Evolutionary conservation across 1,140 invertebrate genomes (phyloP).

Genomic region (Drosophila setifemur): DNA sequence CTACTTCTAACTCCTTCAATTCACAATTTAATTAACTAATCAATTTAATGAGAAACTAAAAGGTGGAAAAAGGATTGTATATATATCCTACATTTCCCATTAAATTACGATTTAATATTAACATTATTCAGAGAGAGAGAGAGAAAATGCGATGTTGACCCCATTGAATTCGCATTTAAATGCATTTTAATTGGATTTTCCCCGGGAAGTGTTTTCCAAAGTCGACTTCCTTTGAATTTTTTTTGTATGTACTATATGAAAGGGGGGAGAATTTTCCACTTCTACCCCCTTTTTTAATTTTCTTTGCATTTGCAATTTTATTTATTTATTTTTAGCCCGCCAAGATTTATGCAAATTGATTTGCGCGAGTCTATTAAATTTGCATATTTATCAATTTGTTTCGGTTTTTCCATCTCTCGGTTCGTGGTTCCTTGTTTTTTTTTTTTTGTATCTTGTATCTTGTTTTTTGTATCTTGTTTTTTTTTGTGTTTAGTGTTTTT

Average conservation of each 20-base stretch:
- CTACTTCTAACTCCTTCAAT: too few relatives aligned
- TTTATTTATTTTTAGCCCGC: slow-evolving; percentile 63
- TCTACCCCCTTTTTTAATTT: slow-evolving; percentile 10
- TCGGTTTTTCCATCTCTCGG: slow-evolving; percentile 28
- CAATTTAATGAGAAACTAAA: too few relatives aligned
- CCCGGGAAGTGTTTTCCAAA: background rate
- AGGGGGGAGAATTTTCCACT: too few relatives aligned
- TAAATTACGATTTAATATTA: too few relatives aligned
- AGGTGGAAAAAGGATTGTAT: too few relatives aligned
- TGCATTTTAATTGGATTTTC: background rate
- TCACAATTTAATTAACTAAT: too few relatives aligned
- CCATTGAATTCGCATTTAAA: too few relatives aligned
- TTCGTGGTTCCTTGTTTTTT: slow-evolving; percentile 18
- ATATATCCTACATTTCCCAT: too few relatives aligned
- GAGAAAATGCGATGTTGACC: too few relatives aligned
- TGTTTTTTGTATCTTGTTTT: slow-evolving; percentile 23
- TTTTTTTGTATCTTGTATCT: slow-evolving; percentile 22
- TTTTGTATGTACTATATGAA: too few relatives aligned
- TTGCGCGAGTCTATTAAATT: slow-evolving; percentile 74
- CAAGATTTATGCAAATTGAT: slow-evolving; percentile 75
- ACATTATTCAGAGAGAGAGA: too few relatives aligned
- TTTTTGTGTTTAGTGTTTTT: slow-evolving; percentile 16
- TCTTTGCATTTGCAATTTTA: slow-evolving; percentile 45
- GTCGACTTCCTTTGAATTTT: background rate
- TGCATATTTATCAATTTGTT: slow-evolving; percentile 78